Evolutionary conservation across 2,888 invertebrate species (phyloP).

Genomic region (Drosophila suboccidentalis): DNA sequence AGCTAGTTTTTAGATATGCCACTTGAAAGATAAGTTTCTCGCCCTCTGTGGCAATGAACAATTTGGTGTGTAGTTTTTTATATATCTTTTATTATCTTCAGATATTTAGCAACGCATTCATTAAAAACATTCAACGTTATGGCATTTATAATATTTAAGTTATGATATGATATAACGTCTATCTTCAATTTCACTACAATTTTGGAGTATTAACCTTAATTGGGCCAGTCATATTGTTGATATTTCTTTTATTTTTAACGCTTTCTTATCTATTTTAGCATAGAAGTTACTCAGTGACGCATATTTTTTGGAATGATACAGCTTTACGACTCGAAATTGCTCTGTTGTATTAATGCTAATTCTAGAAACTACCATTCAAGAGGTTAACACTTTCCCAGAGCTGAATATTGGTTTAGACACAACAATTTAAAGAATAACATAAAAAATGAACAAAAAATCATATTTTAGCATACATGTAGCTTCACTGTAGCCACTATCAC

Average conservation of each 20-base stretch:
- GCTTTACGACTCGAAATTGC: too few species aligned
- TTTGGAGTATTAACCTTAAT: background rate
- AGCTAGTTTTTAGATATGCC: background rate
- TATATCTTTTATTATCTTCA: background rate
- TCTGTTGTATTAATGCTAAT: too few species aligned
- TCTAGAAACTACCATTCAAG: background rate
- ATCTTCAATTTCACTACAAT: slow-evolving; percentile 10
- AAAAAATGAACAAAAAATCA: too few species aligned
- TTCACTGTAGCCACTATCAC: too few species aligned
- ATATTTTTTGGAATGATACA: too few species aligned
- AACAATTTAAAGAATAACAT: too few species aligned
- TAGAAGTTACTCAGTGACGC: background rate
- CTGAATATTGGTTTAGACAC: too few species aligned
- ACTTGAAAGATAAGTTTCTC: background rate
- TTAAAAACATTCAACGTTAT: background rate
- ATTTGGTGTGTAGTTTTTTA: too few species aligned
- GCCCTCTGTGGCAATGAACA: too few species aligned
- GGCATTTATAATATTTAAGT: slow-evolving; percentile 1
- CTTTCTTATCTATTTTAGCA: slow-evolving; percentile 1
- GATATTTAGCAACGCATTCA: background rate
- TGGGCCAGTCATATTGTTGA: background rate
- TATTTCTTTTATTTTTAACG: background rate
- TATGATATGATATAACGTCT: too few species aligned
- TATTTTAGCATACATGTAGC: too few species aligned
- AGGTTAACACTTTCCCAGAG: too few species aligned